These are phyloP conservation scores for Galleria mellonella DNA, from an alignment of 1,140 invertebrate species.

Conservation along the genomic window DNA sequence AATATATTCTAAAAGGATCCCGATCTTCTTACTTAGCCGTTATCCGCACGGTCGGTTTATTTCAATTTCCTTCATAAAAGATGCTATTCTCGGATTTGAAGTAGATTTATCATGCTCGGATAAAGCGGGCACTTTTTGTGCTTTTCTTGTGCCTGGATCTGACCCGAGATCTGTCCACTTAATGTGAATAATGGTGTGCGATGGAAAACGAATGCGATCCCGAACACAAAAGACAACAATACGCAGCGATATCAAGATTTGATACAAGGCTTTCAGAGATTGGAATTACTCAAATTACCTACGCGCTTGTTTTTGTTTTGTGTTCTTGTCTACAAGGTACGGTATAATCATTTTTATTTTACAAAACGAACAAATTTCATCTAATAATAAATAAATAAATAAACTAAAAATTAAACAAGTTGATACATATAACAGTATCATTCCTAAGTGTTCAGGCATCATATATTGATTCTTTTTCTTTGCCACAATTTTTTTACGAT, in stretches of 20 bases:
- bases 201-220: slow-evolving; percentile 72
- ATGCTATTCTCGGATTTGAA: slow-evolving; percentile 74
- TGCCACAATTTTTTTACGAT: too few species aligned
- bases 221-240: slow-evolving; percentile 74
- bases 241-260: slow-evolving; percentile 65
- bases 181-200: slow-evolving; percentile 74
- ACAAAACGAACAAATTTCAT: too few species aligned
- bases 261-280: slow-evolving; percentile 64
- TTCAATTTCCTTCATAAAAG: slow-evolving; percentile 75
- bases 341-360: background rate
- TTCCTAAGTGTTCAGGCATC: too few species aligned
- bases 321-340: slow-evolving; percentile 1
- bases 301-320: slow-evolving; percentile 15
- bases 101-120: slow-evolving; percentile 74
- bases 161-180: slow-evolving; percentile 74
- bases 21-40: slow-evolving; percentile 71
- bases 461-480: too few species aligned
- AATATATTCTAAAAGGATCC: slow-evolving; percentile 69
- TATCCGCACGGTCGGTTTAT: slow-evolving; percentile 74
- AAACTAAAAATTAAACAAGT: too few species aligned
- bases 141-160: slow-evolving; percentile 72
- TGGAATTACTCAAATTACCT: slow-evolving; percentile 38
- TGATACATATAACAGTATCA: too few species aligned
- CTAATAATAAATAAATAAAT: too few species aligned
- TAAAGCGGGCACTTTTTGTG: slow-evolving; percentile 74